Evolutionary conservation across 2,113 vertebrate genomes (phyloP), one percentile per base, ranked within the genome.

Genomic region (Edolisoma coerulescens): DNA sequence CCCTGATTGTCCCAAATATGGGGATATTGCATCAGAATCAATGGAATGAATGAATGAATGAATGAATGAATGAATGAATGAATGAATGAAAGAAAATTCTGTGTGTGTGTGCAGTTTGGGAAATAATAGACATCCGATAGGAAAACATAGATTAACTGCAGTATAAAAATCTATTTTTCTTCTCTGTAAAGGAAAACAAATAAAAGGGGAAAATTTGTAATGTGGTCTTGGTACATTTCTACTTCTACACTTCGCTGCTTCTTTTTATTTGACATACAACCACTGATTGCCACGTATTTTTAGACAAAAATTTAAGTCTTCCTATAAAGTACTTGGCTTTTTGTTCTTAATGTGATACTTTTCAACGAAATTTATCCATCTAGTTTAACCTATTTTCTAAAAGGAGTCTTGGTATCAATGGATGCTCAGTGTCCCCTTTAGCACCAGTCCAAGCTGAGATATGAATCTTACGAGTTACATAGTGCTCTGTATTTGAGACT

Each of bases 401-500:
- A 85, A 76, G 33, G 5, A 78, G 26, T 70, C 30, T 44, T 27
- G 12, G 1, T 47, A 35, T 19, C 42, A 74, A 0, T n/a, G 39
- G 20, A 16, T 61, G 32, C 49, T 79, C 63, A 57, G 1, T 45
- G 30, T 76, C 32, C 50, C 11, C 32, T 56, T 10, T 56, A 76
- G 47, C 16, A 54, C 16, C 20, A 61, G 4, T 71, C 14, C 5
- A 5, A 78, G 47, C 32, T 20, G 35, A 61, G 63, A 16, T 19
- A 7, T 7, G 18, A 74, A n/a, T 57, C 16, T 60, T 22, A 13
- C 0, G 11, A 52, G 39, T 74, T 74, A 11, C 1, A 0, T 10
- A 53, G 35, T 28, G 8, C 16, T 71, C 30, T 73, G 3, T 59
- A 4, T 45, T 81, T 64, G 26, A 78, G 54, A 35, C 42, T 61